Percentiles rank a stretch among this genome's conserved stretches.
Conservation (phyloP, 2,797 vertebrate species). For the Hyperoplus immaculatus region DNA sequence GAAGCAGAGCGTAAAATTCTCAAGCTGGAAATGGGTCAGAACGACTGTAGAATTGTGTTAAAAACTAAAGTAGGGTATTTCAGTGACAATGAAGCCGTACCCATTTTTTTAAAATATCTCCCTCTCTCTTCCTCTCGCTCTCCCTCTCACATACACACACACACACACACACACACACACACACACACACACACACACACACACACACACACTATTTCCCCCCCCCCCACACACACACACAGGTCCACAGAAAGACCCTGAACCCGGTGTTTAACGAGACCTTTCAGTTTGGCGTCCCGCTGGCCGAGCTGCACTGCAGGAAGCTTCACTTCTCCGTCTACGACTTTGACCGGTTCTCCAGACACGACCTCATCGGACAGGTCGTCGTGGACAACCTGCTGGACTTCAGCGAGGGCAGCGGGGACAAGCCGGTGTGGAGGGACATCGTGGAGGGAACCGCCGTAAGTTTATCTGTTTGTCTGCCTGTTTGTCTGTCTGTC, state of each 20-base stretch:
- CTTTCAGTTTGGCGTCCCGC: slow-evolving; percentile 92
- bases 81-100: no score
- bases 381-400: slow-evolving; percentile 96
- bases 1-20: no score
- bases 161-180: no score
- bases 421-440: slow-evolving; percentile 93
- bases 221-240: not conserved
- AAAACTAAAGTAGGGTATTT: no score
- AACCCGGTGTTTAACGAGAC: slow-evolving; percentile 96
- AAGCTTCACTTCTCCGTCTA: slow-evolving; percentile 96
- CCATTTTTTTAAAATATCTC: no score
- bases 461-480: slow-evolving; percentile 76
- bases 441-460: slow-evolving; percentile 93
- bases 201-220: no score
- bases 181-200: no score
- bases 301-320: slow-evolving; percentile 92
- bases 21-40: no score
- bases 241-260: slow-evolving; percentile 94
- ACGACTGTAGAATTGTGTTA: no score
- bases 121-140: no score
- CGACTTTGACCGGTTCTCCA: slow-evolving; percentile 95
- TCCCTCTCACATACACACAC: no score
- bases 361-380: slow-evolving; percentile 95
- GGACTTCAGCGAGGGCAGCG: slow-evolving; percentile 93
- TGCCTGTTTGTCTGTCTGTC: no score